Percentiles rank a stretch among this genome's conserved stretches.
phyloP scores from a whole-genome alignment of 2,888 invertebrate genomes.

The Microchrysa polita region DNA sequence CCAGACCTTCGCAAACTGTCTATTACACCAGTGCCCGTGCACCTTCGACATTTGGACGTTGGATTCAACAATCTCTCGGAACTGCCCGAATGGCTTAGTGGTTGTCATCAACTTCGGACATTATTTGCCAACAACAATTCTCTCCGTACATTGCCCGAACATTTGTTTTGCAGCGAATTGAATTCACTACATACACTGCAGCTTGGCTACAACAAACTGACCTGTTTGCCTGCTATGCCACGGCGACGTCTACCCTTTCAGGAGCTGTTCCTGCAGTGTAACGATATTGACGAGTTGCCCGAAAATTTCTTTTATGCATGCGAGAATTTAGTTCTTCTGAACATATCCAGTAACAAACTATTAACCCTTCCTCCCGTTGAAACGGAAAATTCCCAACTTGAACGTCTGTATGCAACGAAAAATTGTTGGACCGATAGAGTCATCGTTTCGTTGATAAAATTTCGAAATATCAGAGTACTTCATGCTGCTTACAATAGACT shows the following conservation, averaged over 20 bases:
- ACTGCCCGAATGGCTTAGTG: conserved; percentile 81
- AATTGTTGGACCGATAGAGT: conserved; percentile 79
- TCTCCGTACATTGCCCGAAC: conserved; percentile 75
- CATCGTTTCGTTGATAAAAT: conserved; percentile 73
- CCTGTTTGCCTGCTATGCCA: conserved; percentile 77
- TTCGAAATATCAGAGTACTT: conserved; percentile 73
- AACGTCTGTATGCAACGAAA: conserved; percentile 77
- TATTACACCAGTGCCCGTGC: conserved; percentile 75
- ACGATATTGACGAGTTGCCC: conserved; percentile 78
- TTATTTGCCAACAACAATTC: conserved; percentile 81
- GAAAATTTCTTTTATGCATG: conserved; percentile 79
- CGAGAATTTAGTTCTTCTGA: conserved; percentile 73
- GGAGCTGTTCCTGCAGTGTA: conserved; percentile 80
- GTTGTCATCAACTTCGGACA: conserved; percentile 75
- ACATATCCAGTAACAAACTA: conserved; percentile 82
- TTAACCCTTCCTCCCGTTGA: conserved; percentile 73
- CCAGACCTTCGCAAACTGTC: conserved; percentile 77
- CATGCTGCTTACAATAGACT: conserved; percentile 84
- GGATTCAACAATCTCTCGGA: conserved; percentile 79
- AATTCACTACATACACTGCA: conserved; percentile 78
- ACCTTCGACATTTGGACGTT: conserved; percentile 79
- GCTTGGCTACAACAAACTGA: conserved; percentile 80
- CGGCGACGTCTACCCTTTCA: conserved; percentile 72
- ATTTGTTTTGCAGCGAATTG: conserved; percentile 78
- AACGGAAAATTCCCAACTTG: conserved; percentile 71